Percentiles rank a stretch among this genome's conserved stretches.
Evolutionary conservation across 2,113 vertebrate genomes (phyloP).

Genomic region (Thymallus thymallus): DNA sequence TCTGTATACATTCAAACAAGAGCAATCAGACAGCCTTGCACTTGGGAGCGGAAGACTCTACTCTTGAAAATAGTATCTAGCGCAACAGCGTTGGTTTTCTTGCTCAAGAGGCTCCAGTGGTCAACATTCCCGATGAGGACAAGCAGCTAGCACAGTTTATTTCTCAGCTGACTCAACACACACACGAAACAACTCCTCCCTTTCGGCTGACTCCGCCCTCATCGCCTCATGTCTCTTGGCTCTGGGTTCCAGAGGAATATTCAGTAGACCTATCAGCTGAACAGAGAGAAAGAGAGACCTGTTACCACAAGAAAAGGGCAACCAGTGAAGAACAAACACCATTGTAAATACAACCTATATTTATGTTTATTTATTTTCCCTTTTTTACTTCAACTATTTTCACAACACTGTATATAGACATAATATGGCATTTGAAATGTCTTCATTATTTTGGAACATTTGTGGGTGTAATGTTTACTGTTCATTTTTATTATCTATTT

Average conservation of each 20-base stretch:
- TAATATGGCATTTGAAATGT: too few species aligned
- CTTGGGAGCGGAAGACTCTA: conserved; percentile 8
- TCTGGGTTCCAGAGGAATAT: too few species aligned
- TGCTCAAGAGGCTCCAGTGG: conserved; percentile 51
- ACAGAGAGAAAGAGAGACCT: too few species aligned
- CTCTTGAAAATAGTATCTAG: background rate
- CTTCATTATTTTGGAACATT: too few species aligned
- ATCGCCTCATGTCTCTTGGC: background rate
- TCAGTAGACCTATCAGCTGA: background rate
- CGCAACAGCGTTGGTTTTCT: conserved; percentile 19
- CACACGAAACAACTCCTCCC: conserved; percentile 53
- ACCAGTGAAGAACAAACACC: too few species aligned
- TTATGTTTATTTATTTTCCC: too few species aligned
- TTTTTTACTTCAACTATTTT: too few species aligned
- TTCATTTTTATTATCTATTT: too few species aligned
- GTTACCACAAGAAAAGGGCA: too few species aligned
- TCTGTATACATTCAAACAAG: background rate
- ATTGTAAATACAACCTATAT: too few species aligned
- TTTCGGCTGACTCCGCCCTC: conserved; percentile 50
- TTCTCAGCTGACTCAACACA: conserved; percentile 47
- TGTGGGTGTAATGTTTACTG: too few species aligned
- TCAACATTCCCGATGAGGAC: conserved; percentile 60
- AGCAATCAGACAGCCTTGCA: background rate
- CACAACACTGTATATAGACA: too few species aligned
- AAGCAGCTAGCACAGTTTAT: conserved; percentile 58